These are phyloP conservation scores for Lithodes maja DNA, from an alignment of 2,888 invertebrate genomes.

Conservation along the genomic window DNA sequence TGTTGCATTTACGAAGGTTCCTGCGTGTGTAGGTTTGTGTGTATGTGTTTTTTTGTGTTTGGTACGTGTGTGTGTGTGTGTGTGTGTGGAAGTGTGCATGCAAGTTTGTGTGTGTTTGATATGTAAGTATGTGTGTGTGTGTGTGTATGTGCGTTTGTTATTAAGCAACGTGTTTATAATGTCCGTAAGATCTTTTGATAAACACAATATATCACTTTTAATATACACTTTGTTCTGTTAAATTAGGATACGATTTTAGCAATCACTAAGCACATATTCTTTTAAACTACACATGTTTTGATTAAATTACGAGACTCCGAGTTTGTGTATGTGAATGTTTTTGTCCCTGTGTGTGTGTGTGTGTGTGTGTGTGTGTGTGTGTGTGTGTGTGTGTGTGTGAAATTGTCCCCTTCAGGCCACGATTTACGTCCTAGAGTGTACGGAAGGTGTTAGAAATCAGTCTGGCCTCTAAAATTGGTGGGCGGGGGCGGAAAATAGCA, in stretches of 20 bases:
- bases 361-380: conserved; percentile 44
- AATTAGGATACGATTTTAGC: no score
- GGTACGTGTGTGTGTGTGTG: conserved; percentile 22
- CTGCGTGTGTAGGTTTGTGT: conserved; percentile 16
- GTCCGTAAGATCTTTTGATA: no score
- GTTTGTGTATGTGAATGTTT: not conserved
- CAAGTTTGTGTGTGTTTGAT: not conserved
- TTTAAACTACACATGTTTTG: no score
- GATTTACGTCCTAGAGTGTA: not conserved
- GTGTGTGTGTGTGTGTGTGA: conserved; percentile 36
- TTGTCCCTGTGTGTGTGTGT: conserved; percentile 22
- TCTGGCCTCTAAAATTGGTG: no score
- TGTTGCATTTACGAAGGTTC: conserved; percentile 1
- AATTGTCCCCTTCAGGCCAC: not conserved
- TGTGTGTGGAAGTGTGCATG: conserved; percentile 12
- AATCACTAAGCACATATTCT: no score
- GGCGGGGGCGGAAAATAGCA: no score
- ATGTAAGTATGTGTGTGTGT: conserved; percentile 7
- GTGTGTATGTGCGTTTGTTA: not conserved
- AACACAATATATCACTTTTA: no score
- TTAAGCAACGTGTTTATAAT: not conserved
- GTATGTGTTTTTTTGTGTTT: conserved; percentile 12
- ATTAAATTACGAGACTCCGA: not conserved
- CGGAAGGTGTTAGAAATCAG: no score
- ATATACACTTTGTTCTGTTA: no score